phyloP scores from a whole-genome alignment of 2,113 vertebrate species.

The Semicossyphus pulcher region DNA sequence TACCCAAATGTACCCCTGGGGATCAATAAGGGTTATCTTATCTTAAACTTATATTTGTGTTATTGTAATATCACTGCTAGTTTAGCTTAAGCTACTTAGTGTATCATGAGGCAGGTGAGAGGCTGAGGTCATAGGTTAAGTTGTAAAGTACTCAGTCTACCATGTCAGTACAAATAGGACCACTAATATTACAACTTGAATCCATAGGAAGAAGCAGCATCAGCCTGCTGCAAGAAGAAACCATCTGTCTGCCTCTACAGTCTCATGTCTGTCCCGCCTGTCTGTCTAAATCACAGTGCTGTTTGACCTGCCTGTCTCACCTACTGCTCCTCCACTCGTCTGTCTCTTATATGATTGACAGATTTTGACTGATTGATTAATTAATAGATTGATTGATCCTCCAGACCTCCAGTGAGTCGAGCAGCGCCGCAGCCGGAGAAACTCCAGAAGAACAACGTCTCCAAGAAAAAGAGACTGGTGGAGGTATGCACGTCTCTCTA shows the following conservation, averaged over 20 bases:
- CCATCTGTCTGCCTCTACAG: neutral
- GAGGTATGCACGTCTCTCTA: conserved; percentile 84
- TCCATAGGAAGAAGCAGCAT: neutral
- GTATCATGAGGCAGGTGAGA: no score
- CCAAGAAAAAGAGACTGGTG: conserved; percentile 93
- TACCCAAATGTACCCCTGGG: no score
- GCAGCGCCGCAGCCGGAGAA: conserved; percentile 94
- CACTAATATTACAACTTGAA: no score
- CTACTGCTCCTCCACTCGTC: conserved; percentile 9
- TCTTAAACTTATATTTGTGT: no score
- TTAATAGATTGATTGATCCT: neutral
- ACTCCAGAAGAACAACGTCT: conserved; percentile 94
- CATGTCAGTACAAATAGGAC: no score
- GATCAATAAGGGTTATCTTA: no score
- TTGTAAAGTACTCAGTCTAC: no score
- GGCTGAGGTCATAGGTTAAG: neutral
- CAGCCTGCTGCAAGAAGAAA: neutral
- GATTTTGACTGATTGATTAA: neutral
- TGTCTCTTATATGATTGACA: neutral
- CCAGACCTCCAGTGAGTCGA: conserved; percentile 94
- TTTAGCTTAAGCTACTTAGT: no score
- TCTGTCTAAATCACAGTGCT: neutral
- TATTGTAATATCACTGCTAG: no score
- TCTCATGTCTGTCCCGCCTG: neutral
- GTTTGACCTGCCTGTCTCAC: neutral